Percentiles rank a stretch among this genome's conserved stretches.
Evolutionary conservation across 2,113 vertebrate species (phyloP).

Genomic region (Corythornis vintsioides): DNA sequence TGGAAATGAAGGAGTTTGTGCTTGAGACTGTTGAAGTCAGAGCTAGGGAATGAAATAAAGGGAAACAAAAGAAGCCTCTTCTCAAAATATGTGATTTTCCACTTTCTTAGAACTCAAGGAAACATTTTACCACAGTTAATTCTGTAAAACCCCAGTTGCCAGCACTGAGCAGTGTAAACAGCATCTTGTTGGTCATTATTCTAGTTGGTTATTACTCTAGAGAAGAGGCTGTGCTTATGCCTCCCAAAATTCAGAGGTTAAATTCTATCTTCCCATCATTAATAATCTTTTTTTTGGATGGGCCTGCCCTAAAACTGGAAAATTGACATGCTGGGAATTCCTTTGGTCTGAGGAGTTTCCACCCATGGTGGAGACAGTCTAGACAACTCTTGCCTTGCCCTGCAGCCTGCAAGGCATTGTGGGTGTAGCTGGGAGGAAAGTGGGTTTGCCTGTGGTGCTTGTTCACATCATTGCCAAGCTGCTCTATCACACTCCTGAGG

Average conservation of each 20-base stretch:
- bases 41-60: not conserved
- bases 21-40: not conserved
- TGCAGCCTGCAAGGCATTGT: not conserved
- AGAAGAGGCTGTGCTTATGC: not conserved
- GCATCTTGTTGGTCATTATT: not conserved
- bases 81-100: not conserved
- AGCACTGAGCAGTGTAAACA: not conserved
- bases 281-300: not conserved
- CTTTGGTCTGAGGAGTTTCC: constrained; percentile 16
- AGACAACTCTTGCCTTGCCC: not conserved
- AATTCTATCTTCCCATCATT: not conserved
- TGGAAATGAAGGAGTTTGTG: not conserved
- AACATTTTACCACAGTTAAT: not conserved
- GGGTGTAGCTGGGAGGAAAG: not conserved
- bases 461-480: not conserved
- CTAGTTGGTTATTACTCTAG: not conserved
- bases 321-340: constrained; percentile 5
- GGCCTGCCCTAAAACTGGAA: not conserved
- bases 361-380: not conserved
- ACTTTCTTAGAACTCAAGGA: not conserved
- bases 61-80: not conserved
- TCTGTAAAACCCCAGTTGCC: not conserved
- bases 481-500: not conserved
- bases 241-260: not conserved
- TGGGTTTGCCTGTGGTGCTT: not conserved